Percentiles rank a stretch among this genome's conserved stretches.
phyloP scores from a whole-genome alignment of 2,797 vertebrate genomes.

The Garrulus glandarius region DNA sequence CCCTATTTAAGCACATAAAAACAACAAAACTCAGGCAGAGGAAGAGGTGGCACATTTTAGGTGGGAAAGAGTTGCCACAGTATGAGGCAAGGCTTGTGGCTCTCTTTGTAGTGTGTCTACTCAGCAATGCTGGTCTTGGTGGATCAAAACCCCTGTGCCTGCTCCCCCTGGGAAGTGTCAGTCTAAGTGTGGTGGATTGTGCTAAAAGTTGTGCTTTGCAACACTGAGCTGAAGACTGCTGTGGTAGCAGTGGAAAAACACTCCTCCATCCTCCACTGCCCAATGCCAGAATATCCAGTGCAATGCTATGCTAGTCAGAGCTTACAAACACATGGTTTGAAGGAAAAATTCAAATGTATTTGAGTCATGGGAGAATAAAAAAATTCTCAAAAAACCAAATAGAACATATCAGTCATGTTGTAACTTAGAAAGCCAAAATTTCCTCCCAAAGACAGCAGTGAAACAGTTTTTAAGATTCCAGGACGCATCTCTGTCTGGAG shows the following conservation, averaged over 20 bases:
- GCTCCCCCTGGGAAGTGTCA: neutral
- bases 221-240: neutral
- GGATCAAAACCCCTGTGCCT: neutral
- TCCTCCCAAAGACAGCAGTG: conserved; percentile 58
- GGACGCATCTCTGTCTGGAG: conserved; percentile 66
- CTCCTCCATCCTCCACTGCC: conserved; percentile 1
- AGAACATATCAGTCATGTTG: conserved; percentile 59
- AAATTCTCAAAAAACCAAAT: neutral
- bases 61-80: neutral
- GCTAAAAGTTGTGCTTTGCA: conserved; percentile 14
- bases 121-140: neutral
- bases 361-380: conserved; percentile 48
- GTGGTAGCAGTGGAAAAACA: conserved; percentile 55
- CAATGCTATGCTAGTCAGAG: neutral
- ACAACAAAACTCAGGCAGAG: neutral
- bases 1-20: neutral
- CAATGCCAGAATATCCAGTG: conserved; percentile 20
- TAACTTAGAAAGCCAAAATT: conserved; percentile 56
- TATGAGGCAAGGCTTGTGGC: neutral
- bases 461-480: conserved; percentile 71
- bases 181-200: neutral
- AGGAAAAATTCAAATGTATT: conserved; percentile 50
- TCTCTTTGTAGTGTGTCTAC: neutral
- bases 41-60: neutral
- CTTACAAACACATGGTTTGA: conserved; percentile 36